These are phyloP conservation scores for Hirtodrosophila cameraria DNA, from an alignment of 2,888 invertebrate genomes.

Conservation along the genomic window DNA sequence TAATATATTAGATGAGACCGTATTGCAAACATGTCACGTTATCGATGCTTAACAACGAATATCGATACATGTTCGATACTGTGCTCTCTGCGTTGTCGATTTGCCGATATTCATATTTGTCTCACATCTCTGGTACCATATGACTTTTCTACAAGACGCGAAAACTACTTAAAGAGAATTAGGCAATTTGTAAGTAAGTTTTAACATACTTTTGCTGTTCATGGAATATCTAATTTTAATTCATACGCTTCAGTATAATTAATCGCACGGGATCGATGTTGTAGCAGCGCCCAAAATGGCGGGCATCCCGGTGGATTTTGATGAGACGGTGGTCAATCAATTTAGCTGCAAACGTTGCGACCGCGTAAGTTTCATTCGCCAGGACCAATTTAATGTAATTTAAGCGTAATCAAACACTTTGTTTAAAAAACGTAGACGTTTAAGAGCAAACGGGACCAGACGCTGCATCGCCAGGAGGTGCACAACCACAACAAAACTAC, in stretches of 20 bases:
- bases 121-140: conserved; percentile 60
- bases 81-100: too few relatives aligned
- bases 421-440: conserved; percentile 69
- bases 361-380: conserved; percentile 60
- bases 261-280: conserved; percentile 56
- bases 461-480: conserved; percentile 82
- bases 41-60: too few relatives aligned
- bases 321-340: conserved; percentile 69
- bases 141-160: conserved; percentile 70
- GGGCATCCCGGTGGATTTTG: conserved; percentile 71
- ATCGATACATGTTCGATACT: too few relatives aligned
- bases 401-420: conserved; percentile 15
- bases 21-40: too few relatives aligned
- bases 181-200: conserved; percentile 60
- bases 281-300: conserved; percentile 65
- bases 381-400: neutral
- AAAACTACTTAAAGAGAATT: conserved; percentile 60
- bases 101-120: conserved; percentile 30
- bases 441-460: conserved; percentile 82
- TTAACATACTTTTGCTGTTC: conserved; percentile 13
- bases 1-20: too few relatives aligned
- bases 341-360: conserved; percentile 75
- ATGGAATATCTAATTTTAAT: conserved; percentile 7
- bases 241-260: conserved; percentile 26
- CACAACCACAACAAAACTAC: conserved; percentile 83